Evolutionary conservation across 1,140 invertebrate species (phyloP), one percentile per base, ranked within the genome.

Genomic region (Scaptomyza graminum): DNA sequence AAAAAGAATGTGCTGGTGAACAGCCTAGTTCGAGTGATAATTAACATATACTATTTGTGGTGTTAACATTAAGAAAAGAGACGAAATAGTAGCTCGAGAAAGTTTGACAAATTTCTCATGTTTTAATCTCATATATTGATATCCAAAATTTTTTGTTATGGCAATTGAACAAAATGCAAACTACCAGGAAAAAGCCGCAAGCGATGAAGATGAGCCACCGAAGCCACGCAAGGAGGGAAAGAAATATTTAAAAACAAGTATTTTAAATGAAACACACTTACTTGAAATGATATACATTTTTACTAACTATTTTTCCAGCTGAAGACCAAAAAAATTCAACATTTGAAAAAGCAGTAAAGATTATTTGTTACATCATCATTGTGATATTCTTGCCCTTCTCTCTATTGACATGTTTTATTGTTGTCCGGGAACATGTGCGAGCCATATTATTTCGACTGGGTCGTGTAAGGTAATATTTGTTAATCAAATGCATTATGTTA

Each of bases 401-500:
- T 6, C 90, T 97, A 16, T 96, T 95, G 89, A 93, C 95, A 90
- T 96, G 95, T 79, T 95, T 96, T 93, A 39, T 62, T 0, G 68
- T 90, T 1, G 15, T 49, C 1, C 8, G 12, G 37, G 96, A 97
- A 89, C 97, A 96, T 75, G 95, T 97, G 84, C 93, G 97, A 69
- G 95, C 96, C 0, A 96, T 98, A 4, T 97, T 98, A 90, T 97
- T 98, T 84, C 94, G 97, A 31, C 91, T 98, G 12, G 97, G 97
- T 6, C 93, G 97, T 55, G 90, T 98, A 9, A 92, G 96, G 43
- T 95, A 66, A 34, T 3, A 11, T 1, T 34, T 9, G 13, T 16
- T 56, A 8, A 4, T 12, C 8, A 12, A 5, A 11, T 15, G 2
- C 1, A 0, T 1, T 5, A 15, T 16, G 5, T 15, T 15, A 12